These are phyloP conservation scores for Dryobates pubescens DNA, from an alignment of 2,797 vertebrate species.

Conservation along the genomic window DNA sequence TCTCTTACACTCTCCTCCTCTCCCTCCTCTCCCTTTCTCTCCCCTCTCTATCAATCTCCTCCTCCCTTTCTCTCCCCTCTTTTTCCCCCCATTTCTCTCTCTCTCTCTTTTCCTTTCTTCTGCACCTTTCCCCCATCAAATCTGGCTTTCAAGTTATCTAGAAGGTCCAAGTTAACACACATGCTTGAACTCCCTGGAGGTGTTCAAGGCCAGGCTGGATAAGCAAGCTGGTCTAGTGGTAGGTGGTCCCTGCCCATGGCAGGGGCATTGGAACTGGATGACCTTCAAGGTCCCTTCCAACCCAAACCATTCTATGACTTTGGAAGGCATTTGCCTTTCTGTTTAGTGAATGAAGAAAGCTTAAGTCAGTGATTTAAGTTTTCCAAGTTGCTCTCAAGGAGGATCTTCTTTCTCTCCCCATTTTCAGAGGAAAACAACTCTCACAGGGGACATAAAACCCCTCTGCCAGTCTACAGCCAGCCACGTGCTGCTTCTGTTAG, in stretches of 20 bases:
- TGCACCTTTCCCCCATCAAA: neutral
- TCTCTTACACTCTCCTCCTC: neutral
- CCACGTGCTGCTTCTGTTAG: neutral
- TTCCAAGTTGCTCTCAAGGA: neutral
- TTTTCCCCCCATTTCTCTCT: too few relatives aligned
- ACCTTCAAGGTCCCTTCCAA: too few relatives aligned
- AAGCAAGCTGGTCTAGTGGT: too few relatives aligned
- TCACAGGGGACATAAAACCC: neutral
- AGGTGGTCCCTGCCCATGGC: too few relatives aligned
- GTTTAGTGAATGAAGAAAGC: neutral
- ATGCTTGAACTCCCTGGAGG: too few relatives aligned
- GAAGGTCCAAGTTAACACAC: neutral
- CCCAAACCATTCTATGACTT: neutral
- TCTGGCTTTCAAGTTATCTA: neutral
- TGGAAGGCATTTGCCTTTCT: neutral
- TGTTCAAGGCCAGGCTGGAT: too few relatives aligned
- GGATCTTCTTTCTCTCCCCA: neutral
- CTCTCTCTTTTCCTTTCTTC: neutral
- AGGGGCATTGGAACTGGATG: too few relatives aligned
- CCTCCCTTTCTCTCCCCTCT: neutral
- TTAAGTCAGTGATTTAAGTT: neutral
- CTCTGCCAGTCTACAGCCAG: neutral
- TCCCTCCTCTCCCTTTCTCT: neutral
- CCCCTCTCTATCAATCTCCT: too few relatives aligned
- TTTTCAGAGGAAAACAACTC: neutral